These are phyloP conservation scores for Protodeltote pygarga DNA, from an alignment of 2,888 invertebrate genomes.

Conservation along the genomic window DNA sequence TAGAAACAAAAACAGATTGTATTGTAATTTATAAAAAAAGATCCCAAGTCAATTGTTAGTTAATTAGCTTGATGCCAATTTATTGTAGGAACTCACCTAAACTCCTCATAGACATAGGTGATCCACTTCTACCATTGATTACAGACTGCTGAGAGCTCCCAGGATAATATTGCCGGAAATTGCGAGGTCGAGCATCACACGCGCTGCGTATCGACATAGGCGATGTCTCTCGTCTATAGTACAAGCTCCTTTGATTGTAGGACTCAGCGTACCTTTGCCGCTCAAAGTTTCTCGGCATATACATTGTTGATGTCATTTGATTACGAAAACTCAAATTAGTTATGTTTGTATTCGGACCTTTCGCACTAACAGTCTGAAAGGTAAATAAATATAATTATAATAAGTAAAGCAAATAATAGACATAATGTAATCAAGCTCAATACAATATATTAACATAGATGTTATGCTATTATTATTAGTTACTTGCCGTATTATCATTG, in stretches of 20 bases:
- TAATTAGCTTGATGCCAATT: neutral
- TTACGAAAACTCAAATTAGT: conserved; percentile 58
- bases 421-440: no score
- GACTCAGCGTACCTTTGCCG: conserved; percentile 55
- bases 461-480: no score
- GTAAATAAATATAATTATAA: no score
- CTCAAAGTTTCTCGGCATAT: conserved; percentile 59
- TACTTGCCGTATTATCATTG: conserved; percentile 64
- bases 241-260: conserved; percentile 61
- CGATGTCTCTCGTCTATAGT: conserved; percentile 59
- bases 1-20: no score
- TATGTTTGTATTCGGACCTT: conserved; percentile 63
- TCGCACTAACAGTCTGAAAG: conserved; percentile 63
- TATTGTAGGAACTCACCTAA: conserved; percentile 55
- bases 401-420: no score
- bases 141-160: conserved; percentile 61
- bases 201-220: conserved; percentile 55
- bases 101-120: conserved; percentile 71
- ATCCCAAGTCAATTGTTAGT: neutral
- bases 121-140: conserved; percentile 65
- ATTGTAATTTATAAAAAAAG: no score
- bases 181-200: conserved; percentile 54
- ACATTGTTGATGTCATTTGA: conserved; percentile 61
- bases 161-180: conserved; percentile 52
- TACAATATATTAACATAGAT: no score